Base-by-base conservation (phyloP, 37 sponge, comb jelly and placozoan species). In the Chondrosia reniformis region DNA sequence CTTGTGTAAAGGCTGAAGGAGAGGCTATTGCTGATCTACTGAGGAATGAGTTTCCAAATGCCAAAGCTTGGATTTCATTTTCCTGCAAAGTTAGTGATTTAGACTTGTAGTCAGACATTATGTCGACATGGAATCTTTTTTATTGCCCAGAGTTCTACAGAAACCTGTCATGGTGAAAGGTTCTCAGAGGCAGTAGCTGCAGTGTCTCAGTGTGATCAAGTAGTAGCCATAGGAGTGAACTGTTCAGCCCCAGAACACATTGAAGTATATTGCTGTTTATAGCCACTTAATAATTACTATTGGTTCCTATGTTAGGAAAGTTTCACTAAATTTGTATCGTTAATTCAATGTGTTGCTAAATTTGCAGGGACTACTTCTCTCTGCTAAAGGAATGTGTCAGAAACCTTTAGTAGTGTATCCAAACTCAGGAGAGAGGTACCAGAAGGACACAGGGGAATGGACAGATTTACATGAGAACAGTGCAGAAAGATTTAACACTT, bases 201-300 rank as follows among this genome's bases (percentile, higher is more conserved):
- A 52, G 46, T 86, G 46, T 62, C 74, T 38, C 37, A 63, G 9
- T 80, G 55, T 79, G 65, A 78, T 21, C 88, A 86, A 38, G 58
- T 93, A 19, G 58, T 84, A 0, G 90, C 81, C 10, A 82, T 93
- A 45, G 94, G 94, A n/a, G 62, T 89, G n/a, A 93, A 93, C 90
- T 93, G 94, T 45, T 73, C 94, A 2, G 46, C 87, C 33, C 94
- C 94, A 28, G 55, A 65, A 28, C 61, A 80, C 31, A 54, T 86
- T 15, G 62, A 66, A 52, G 78, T 86, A 38, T n/a, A n/a, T n/a
- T n/a, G n/a, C n/a, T n/a, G n/a, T n/a, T n/a, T n/a, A n/a, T n/a
- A n/a, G n/a, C n/a, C n/a, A n/a, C n/a, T n/a, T n/a, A n/a, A n/a
- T n/a, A n/a, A n/a, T n/a, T n/a, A n/a, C n/a, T n/a, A n/a, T n/a